phyloP scores from a whole-genome alignment of 2,888 invertebrate species.

The Plusia festucae region DNA sequence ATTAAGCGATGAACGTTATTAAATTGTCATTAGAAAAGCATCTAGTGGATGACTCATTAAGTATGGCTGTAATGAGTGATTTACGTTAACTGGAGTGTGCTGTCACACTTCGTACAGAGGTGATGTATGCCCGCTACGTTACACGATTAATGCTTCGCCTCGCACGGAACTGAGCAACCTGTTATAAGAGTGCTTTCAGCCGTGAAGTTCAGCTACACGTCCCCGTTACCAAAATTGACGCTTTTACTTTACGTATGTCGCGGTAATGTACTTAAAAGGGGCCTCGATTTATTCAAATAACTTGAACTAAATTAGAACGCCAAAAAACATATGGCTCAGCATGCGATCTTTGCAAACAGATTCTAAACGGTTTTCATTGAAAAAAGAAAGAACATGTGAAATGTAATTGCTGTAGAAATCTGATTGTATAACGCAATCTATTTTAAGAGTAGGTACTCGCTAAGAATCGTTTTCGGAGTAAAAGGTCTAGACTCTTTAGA shows the following conservation, averaged over 20 bases:
- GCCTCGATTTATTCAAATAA: constrained; percentile 44
- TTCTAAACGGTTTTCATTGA: neutral
- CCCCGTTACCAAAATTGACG: constrained; percentile 72
- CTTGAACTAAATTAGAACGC: constrained; percentile 13
- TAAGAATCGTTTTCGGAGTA: too few species aligned
- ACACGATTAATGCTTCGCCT: constrained; percentile 69
- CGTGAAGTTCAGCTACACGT: constrained; percentile 70
- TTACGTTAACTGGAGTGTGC: constrained; percentile 80
- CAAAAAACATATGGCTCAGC: constrained; percentile 11
- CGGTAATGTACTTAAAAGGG: constrained; percentile 32
- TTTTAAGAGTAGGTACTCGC: too few species aligned
- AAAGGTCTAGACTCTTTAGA: too few species aligned
- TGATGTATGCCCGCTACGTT: constrained; percentile 69
- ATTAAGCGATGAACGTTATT: constrained; percentile 81
- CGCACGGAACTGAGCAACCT: constrained; percentile 68
- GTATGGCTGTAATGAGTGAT: constrained; percentile 80
- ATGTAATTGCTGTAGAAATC: neutral
- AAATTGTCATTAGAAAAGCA: constrained; percentile 83
- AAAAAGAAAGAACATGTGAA: neutral
- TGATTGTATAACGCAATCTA: too few species aligned
- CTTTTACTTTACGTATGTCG: constrained; percentile 63
- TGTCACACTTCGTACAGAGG: constrained; percentile 70
- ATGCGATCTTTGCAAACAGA: neutral
- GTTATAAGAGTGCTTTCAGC: constrained; percentile 75
- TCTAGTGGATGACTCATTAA: constrained; percentile 78